Base-by-base conservation (phyloP, 2,113 vertebrate species). In the Oophaga pumilio region DNA sequence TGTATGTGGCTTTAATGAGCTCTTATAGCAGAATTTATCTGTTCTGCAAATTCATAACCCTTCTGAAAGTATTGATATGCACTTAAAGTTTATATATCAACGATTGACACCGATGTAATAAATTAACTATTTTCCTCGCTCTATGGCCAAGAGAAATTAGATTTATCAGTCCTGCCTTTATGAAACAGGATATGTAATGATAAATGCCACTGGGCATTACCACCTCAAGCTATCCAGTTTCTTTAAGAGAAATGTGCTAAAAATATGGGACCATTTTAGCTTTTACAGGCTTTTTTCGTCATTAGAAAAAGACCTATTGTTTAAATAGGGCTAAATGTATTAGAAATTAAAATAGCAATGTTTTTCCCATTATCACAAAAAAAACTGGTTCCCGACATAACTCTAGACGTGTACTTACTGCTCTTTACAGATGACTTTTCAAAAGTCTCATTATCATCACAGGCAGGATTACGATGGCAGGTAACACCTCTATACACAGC, bases 11-110 rank as follows among this genome's bases (percentile, higher is more conserved):
- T 87, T 87, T 87, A 87, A 87, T 87, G 86, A 87, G 86, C 79
- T 82, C 57, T 82, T 50, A 56, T 82, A 87, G 76, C 56, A 87
- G 56, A 82, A 87, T 87, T 82, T 82, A 82, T 87, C 79, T 87
- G 28, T 71, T 56, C 79, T 43, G 79, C 66, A 87, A 87, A 87
- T 87, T 87, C 86, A 87, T 87, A 87, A 87, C 80, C 80, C 79
- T 74, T 87, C 86, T 53, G 69, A 76, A 87, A 82, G 86, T 87
- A 87, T 87, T 87, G 86, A 87, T 87, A 87, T 82, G 69, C 76
- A 82, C 28, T 82, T 83, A 83, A 80, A 26, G 53, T 64, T 87
- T 74, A 87, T 87, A 87, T 76, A 82, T 87, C 79, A 87, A 59
- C 86, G 43, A 87, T 87, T 82, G 86, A 73, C 77, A 82, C 28